These are phyloP conservation scores for Drosophila biarmipes DNA, from an alignment of 1,140 invertebrate species.

Conservation along the genomic window DNA sequence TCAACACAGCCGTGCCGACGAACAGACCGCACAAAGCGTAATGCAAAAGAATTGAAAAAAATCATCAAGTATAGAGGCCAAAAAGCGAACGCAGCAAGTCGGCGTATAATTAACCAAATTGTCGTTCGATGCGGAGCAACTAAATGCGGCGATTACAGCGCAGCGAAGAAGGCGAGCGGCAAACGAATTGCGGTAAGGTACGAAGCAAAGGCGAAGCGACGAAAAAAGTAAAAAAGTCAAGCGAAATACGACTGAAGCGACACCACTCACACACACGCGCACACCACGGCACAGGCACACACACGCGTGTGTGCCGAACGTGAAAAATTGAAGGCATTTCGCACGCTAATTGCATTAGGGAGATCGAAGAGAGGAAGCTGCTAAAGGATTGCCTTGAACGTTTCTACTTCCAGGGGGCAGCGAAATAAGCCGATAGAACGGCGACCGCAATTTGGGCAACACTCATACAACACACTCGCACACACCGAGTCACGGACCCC, in stretches of 20 bases:
- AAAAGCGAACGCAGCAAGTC: constrained; percentile 65
- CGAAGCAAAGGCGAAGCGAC: constrained; percentile 25
- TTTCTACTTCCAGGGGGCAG: constrained; percentile 58
- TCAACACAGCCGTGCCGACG: constrained; percentile 76
- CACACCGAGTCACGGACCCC: not conserved
- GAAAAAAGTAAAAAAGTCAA: constrained; percentile 45
- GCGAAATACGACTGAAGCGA: constrained; percentile 66
- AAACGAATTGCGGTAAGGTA: constrained; percentile 66
- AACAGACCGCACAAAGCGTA: constrained; percentile 78
- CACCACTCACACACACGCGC: constrained; percentile 36
- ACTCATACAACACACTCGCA: constrained; percentile 15
- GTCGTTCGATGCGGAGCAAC: constrained; percentile 53
- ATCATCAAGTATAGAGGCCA: constrained; percentile 81
- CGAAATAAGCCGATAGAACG: constrained; percentile 59
- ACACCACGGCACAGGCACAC: constrained; percentile 19
- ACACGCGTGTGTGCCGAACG: constrained; percentile 22
- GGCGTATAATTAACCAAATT: constrained; percentile 55
- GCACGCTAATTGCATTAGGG: constrained; percentile 34
- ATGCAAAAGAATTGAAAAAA: constrained; percentile 79
- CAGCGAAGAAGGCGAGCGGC: constrained; percentile 62
- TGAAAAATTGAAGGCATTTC: constrained; percentile 73
- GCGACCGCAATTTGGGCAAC: constrained; percentile 40
- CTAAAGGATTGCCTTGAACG: constrained; percentile 19
- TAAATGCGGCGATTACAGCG: constrained; percentile 45
- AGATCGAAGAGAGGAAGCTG: constrained; percentile 13